Evolutionary conservation across 2,797 vertebrate species (phyloP).

Genomic region (Sebastes hubbsi): DNA sequence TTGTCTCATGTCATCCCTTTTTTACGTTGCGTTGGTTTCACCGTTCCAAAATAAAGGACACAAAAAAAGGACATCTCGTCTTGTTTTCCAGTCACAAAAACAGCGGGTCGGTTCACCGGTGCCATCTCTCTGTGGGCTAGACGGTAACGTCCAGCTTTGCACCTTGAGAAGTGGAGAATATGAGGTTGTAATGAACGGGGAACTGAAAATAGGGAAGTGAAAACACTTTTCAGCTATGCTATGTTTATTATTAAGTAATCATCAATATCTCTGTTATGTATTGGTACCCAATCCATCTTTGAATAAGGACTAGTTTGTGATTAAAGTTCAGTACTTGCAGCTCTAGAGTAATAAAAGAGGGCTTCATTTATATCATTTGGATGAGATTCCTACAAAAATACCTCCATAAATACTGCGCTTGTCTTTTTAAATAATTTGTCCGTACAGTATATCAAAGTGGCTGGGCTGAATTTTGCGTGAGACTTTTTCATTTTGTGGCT

Average conservation of each 20-base stretch:
- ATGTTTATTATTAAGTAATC: not conserved
- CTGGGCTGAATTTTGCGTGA: not conserved
- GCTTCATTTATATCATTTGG: not conserved
- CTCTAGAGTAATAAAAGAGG: not conserved
- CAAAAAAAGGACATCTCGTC: not conserved
- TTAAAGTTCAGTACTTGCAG: not conserved
- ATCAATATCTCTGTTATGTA: not conserved
- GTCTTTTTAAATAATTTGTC: not conserved
- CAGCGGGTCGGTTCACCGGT: not conserved
- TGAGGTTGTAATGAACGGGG: not conserved
- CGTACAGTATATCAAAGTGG: not conserved
- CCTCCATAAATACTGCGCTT: not conserved
- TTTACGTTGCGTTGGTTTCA: not conserved
- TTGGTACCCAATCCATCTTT: not conserved
- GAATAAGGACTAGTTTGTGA: not conserved
- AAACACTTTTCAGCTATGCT: not conserved
- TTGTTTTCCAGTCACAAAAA: constrained; percentile 20
- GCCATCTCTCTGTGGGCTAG: not conserved
- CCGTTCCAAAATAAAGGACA: not conserved
- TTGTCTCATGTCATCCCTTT: not conserved
- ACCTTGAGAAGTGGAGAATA: not conserved
- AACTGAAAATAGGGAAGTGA: constrained; percentile 49
- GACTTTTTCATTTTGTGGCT: not conserved
- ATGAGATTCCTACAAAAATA: not conserved
- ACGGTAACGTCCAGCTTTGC: not conserved